These are phyloP conservation scores for Tipula helvola DNA, from an alignment of 2,888 invertebrate genomes.

Conservation along the genomic window DNA sequence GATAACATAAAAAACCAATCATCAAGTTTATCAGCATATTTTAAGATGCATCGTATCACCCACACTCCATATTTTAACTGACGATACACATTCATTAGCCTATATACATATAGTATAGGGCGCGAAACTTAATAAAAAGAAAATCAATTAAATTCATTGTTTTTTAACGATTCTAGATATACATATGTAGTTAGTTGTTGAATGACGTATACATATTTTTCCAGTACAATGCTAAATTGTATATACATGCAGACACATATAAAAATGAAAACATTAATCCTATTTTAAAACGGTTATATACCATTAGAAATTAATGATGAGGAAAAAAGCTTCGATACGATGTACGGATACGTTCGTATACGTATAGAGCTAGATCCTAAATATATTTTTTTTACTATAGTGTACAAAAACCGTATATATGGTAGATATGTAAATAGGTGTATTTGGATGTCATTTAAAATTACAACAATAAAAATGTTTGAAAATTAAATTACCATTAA, in stretches of 20 bases:
- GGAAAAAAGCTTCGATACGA: not conserved
- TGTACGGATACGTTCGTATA: not conserved
- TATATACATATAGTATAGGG: no score
- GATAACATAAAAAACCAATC: not conserved
- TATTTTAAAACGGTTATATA: not conserved
- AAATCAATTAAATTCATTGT: not conserved
- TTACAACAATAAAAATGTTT: not conserved
- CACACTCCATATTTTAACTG: not conserved
- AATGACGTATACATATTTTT: not conserved
- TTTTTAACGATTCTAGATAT: not conserved
- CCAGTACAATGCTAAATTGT: not conserved
- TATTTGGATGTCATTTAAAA: not conserved
- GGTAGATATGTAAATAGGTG: not conserved
- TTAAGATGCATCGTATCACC: not conserved
- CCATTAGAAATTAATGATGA: not conserved
- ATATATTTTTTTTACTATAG: not conserved
- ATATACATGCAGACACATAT: not conserved
- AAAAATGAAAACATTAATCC: not conserved
- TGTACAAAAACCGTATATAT: not conserved
- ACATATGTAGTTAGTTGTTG: no score
- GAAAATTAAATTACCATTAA: not conserved
- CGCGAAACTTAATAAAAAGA: not conserved
- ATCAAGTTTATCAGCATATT: not conserved
- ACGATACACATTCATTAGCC: not conserved
- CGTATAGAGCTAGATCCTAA: no score